Base-by-base conservation (phyloP, 2,113 vertebrate genomes). In the Pleuronectes platessa region DNA sequence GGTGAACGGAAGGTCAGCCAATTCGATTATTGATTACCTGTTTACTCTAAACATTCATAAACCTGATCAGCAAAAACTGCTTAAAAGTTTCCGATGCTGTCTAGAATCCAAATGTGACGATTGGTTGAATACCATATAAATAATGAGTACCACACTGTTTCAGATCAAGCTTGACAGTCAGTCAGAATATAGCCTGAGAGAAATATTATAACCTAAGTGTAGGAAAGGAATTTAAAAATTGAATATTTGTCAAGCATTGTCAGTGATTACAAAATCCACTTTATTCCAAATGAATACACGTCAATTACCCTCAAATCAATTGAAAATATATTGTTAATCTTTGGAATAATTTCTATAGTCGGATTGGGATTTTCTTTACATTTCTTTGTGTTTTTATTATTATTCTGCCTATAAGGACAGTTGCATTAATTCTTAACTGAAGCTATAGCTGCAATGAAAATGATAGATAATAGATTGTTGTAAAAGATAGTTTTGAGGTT, bases 11-110 rank as follows among this genome's bases (percentile, higher is more conserved):
- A 9, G 0, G 11, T 69, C 40, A 42, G 13, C 40, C 40, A 42
- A 13, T 42, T 42, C 71, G 21, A 42, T 77, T 65, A 55, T 56
- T 79, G 58, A 59, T 68, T 51, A 62, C 76, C 13, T 27, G 31
- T 67, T 76, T 37, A 12, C 13, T 72, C n/a, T 40, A 26, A 67
- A 67, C 17, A 63, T 20, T 56, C 61, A 62, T 72, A 1, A 78
- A 72, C 15, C n/a, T 66, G 26, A 76, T 62, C 60, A 60, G 40
- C 5, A 18, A 40, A 67, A 67, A 68, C 23, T 42, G 12, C 1
- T 65, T 51, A 0, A 45, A 54, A n/a, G 15, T 17, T 55, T 64
- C 51, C 31, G 35, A 60, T 15, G 27, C 7, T 17, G 12, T 45
- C 14, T 8, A n/a, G 47, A 74, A 61, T 26, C 1, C 20, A 56